Conservation (phyloP, 2,888 invertebrate species). For the Lepidonotus clava region DNA sequence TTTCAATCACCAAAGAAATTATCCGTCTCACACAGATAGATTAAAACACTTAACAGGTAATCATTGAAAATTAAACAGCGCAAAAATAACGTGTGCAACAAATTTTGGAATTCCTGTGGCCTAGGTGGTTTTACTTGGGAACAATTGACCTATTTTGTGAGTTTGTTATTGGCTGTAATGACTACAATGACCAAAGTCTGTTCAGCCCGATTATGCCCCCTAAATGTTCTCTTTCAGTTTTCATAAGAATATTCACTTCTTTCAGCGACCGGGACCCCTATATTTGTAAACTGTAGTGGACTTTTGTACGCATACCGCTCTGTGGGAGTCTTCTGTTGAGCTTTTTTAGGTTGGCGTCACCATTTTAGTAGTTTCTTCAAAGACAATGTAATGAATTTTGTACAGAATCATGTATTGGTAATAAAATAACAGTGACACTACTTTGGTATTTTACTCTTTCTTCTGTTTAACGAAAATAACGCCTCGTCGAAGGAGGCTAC, state of each 20-base stretch:
- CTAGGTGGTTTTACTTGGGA: no score
- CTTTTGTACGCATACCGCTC: slow-evolving; percentile 35
- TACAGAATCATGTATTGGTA: slow-evolving; percentile 53
- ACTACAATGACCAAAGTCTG: not conserved
- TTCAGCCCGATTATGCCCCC: not conserved
- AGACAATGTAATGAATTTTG: slow-evolving; percentile 48
- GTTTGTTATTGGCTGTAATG: not conserved
- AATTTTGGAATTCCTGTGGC: no score
- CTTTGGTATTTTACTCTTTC: not conserved
- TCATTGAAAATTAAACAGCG: no score
- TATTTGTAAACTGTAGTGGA: slow-evolving; percentile 42
- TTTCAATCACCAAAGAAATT: no score
- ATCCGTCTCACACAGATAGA: no score
- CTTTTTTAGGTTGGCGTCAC: not conserved
- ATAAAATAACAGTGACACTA: slow-evolving; percentile 44
- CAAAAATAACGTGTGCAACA: no score
- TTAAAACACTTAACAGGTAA: no score
- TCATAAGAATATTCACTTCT: not conserved
- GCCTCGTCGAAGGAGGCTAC: no score
- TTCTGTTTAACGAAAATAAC: no score
- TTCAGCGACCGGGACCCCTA: not conserved
- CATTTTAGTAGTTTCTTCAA: slow-evolving; percentile 27
- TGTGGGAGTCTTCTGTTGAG: slow-evolving; percentile 27
- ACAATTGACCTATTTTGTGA: no score
- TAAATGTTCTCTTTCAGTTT: not conserved